Conservation (phyloP, 2,888 invertebrate species). For the Taphrorychus bicolor region DNA sequence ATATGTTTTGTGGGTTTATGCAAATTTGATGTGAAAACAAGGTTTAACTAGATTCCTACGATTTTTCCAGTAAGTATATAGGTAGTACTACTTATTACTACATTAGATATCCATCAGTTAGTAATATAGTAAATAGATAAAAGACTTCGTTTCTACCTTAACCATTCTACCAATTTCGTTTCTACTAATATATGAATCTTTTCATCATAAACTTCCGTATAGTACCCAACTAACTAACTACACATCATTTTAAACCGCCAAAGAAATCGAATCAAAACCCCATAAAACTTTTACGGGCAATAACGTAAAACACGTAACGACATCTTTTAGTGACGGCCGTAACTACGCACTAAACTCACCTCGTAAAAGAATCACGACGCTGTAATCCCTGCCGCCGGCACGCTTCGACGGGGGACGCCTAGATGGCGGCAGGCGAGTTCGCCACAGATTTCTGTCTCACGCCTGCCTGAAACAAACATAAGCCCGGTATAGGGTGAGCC, state of each 20-base stretch:
- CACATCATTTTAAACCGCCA: neutral
- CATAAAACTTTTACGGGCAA: neutral
- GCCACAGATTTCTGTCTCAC: neutral
- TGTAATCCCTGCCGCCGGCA: slow-evolving; percentile 6
- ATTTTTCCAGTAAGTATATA: no score
- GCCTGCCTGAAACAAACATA: slow-evolving; percentile 15
- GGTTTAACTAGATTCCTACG: no score
- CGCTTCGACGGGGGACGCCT: neutral
- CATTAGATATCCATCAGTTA: no score
- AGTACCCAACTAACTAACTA: no score
- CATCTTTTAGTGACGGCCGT: slow-evolving; percentile 33
- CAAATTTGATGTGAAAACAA: no score
- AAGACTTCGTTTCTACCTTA: no score
- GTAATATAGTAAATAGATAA: no score
- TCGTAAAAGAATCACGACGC: slow-evolving; percentile 27
- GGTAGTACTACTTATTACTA: no score
- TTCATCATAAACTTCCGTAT: no score
- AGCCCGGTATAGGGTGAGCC: slow-evolving; percentile 11
- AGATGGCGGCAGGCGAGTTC: slow-evolving; percentile 16
- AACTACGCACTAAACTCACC: slow-evolving; percentile 28
- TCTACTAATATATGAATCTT: no score
- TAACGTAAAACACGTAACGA: slow-evolving; percentile 30
- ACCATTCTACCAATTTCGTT: no score
- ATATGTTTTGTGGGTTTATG: no score
- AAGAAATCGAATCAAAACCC: neutral